Evolutionary conservation across 2,888 invertebrate genomes (phyloP), one percentile per base, ranked within the genome.

Genomic region (Hypomecis atomaria): DNA sequence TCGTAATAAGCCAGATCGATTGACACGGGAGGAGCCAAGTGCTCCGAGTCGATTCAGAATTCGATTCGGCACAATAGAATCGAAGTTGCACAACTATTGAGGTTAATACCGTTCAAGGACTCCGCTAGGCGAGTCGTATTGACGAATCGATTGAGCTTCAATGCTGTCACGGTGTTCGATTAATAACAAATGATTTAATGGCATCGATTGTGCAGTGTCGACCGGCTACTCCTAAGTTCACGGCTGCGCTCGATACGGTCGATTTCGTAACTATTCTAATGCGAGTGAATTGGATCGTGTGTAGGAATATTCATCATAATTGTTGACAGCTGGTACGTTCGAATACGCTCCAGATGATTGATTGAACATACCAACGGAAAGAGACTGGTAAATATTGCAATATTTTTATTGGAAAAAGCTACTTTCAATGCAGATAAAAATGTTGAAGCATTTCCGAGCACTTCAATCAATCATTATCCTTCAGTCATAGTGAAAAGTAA

Each of bases 21-120:
- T 79, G 81, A 72, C 79, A 78, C 77, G 78, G 75, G 77, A 78
- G 72, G 77, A 78, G 81, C 78, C 80, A 84, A 87, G 79, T 84
- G 78, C 84, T 79, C 77, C 84, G 77, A 81, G 78, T 81, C 83
- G 82, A 82, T 87, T 23, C 78, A 76, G 71, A 75, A 86, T 86
- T 85, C 80, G 82, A 85, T 85, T 83, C 84, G 81, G 82, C 77
- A 83, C 84, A 84, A 83, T 82, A 37, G 47, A 47, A 85, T 85
- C 84, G 81, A 81, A 78, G 72, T 87, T 88, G 83, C 85, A 80
- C 84, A 88, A 88, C 79, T 67, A 77, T 74, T 71, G 71, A 78
- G 84, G 84, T 85, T 88, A 87, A 88, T 86, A 71, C 75, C 81
- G 85, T 86, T 89, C 89, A 91, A 90, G 90, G 90, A 86, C 83